A percentile compares a stretch with the other conserved stretches of the same genome.
These are phyloP conservation scores for Coleophora deauratella DNA, from an alignment of 2,888 invertebrate genomes.

Conservation along the genomic window DNA sequence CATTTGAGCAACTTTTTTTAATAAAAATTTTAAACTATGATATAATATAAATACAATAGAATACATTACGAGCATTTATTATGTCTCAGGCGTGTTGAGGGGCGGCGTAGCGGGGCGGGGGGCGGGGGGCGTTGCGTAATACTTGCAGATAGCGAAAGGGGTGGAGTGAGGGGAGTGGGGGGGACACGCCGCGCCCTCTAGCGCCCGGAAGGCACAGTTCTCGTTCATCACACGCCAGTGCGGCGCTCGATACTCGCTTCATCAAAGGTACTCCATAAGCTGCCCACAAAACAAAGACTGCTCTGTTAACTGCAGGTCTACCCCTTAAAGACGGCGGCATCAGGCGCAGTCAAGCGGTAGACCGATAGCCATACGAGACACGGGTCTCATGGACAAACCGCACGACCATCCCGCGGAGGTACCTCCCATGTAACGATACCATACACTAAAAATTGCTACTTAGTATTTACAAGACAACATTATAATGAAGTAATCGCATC, in stretches of 20 bases:
- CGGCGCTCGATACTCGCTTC: too few relatives aligned
- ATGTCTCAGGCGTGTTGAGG: slow-evolving; percentile 43
- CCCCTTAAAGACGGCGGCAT: too few relatives aligned
- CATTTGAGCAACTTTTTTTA: slow-evolving; percentile 69
- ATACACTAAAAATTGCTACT: background rate
- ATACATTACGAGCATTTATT: slow-evolving; percentile 63
- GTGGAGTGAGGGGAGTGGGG: slow-evolving; percentile 1
- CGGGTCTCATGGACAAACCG: too few relatives aligned
- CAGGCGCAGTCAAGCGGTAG: too few relatives aligned
- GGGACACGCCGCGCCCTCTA: slow-evolving; percentile 19
- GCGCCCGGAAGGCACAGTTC: slow-evolving; percentile 55
- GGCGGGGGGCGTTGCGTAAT: slow-evolving; percentile 21
- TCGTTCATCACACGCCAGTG: slow-evolving; percentile 24
- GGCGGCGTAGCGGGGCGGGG: slow-evolving; percentile 15
- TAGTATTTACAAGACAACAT: background rate
- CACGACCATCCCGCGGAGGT: background rate
- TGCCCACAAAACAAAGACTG: too few relatives aligned
- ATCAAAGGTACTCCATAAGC: too few relatives aligned
- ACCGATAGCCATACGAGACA: too few relatives aligned
- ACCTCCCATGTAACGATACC: background rate
- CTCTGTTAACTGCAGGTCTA: too few relatives aligned
- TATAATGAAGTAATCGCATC: background rate
- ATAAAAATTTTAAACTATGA: slow-evolving; percentile 63
- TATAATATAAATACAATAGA: slow-evolving; percentile 61
- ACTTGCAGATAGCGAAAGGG: background rate